These are phyloP conservation scores for Agrypnus murinus DNA, from an alignment of 2,888 invertebrate species.

Conservation along the genomic window DNA sequence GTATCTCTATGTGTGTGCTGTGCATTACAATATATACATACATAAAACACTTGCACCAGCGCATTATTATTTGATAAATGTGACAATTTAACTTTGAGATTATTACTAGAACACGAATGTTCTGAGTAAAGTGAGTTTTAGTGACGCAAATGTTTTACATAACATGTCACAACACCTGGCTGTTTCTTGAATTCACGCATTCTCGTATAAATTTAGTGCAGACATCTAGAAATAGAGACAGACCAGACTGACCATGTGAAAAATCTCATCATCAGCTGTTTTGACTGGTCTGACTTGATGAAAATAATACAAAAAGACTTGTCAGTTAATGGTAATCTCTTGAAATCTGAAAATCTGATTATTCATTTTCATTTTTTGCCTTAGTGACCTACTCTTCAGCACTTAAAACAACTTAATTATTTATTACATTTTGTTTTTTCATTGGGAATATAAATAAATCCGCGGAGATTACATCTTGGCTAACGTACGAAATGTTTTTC, in stretches of 20 bases:
- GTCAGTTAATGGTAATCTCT: no score
- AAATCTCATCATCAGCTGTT: slow-evolving; percentile 56
- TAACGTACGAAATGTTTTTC: neutral
- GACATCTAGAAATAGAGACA: slow-evolving; percentile 51
- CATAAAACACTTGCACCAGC: slow-evolving; percentile 46
- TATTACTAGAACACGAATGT: slow-evolving; percentile 51
- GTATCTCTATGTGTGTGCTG: slow-evolving; percentile 32
- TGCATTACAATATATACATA: slow-evolving; percentile 33
- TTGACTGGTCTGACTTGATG: slow-evolving; percentile 34
- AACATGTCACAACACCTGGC: slow-evolving; percentile 60
- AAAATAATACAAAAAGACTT: slow-evolving; percentile 17
- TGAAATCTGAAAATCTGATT: no score
- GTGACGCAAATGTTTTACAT: slow-evolving; percentile 61
- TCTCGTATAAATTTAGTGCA: slow-evolving; percentile 52
- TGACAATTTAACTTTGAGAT: slow-evolving; percentile 53
- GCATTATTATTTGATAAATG: slow-evolving; percentile 61
- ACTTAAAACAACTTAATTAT: no score
- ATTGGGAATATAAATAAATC: slow-evolving; percentile 1
- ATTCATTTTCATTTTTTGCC: no score
- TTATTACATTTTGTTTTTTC: neutral
- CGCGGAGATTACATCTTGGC: neutral
- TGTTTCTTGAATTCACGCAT: slow-evolving; percentile 56
- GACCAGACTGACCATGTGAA: slow-evolving; percentile 53
- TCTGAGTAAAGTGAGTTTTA: slow-evolving; percentile 45
- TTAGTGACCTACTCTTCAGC: no score